phyloP scores from a whole-genome alignment of 2,797 vertebrate species.

The Malurus leucopterus region DNA sequence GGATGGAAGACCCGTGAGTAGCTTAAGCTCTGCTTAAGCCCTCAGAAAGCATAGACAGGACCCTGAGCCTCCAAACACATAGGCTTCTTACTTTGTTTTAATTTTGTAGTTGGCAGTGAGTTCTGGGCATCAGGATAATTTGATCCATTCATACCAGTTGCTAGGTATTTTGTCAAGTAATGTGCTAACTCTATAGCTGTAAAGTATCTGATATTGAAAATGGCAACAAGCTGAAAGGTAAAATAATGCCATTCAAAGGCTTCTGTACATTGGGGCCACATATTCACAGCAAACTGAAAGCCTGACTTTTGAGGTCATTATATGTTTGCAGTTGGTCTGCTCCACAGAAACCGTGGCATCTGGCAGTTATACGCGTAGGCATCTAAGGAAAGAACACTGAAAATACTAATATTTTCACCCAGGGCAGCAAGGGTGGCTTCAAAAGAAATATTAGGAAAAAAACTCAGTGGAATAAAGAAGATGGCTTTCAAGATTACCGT shows the following conservation, averaged over 20 bases:
- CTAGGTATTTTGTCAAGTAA: neutral
- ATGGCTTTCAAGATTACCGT: neutral
- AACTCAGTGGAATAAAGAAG: neutral
- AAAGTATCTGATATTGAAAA: neutral
- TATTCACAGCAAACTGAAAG: neutral
- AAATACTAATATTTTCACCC: slow-evolving; percentile 1
- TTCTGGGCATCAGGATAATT: neutral
- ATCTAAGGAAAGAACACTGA: neutral
- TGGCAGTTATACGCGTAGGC: neutral
- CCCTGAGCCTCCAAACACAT: neutral
- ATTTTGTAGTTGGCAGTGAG: neutral
- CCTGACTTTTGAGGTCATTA: neutral
- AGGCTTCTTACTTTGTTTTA: neutral
- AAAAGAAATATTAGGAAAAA: neutral
- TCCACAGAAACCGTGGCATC: neutral
- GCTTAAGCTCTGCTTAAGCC: neutral
- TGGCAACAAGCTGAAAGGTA: neutral
- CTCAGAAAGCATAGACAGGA: neutral
- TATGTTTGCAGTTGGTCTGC: neutral
- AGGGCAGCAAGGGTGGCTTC: neutral
- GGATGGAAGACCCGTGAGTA: neutral
- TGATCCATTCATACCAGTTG: neutral
- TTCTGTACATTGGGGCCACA: neutral
- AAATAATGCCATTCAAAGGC: neutral
- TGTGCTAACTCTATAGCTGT: neutral